A percentile compares a stretch with the other conserved stretches of the same genome.
phyloP scores from a whole-genome alignment of 2,888 invertebrate genomes.

The Lydus trimaculatus region DNA sequence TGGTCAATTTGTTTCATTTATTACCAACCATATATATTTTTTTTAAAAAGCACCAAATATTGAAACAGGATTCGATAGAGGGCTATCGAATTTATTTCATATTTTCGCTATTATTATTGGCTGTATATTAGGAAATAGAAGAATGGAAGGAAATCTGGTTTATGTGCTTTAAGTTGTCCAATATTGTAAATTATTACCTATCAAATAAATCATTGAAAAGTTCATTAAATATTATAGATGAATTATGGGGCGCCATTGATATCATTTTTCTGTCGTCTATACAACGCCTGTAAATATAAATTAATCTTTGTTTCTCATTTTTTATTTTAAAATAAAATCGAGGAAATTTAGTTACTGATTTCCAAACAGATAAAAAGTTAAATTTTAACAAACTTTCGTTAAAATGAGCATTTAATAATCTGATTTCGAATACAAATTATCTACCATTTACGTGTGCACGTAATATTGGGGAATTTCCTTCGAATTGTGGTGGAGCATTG shows the following conservation, averaged over 20 bases:
- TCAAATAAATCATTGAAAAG: neutral
- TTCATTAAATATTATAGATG: neutral
- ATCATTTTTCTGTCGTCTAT: neutral
- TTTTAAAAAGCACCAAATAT: neutral
- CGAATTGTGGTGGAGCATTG: neutral
- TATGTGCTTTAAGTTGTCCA: constrained; percentile 1
- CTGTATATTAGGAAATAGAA: neutral
- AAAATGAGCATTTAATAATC: constrained; percentile 3
- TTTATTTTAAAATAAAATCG: neutral
- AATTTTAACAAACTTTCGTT: neutral
- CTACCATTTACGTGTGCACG: neutral
- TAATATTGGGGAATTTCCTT: neutral
- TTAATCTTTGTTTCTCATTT: neutral
- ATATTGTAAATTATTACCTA: constrained; percentile 2
- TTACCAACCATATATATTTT: constrained; percentile 27
- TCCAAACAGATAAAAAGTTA: neutral
- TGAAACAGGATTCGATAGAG: constrained; percentile 20
- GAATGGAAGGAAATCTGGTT: neutral
- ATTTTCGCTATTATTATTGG: constrained; percentile 13
- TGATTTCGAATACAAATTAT: neutral
- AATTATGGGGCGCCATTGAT: neutral
- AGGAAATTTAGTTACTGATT: neutral
- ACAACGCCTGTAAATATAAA: neutral
- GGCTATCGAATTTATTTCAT: constrained; percentile 27
- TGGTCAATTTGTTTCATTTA: constrained; percentile 35